These are phyloP conservation scores for Drosophila subsilvestris DNA, from an alignment of 2,888 invertebrate species.

Conservation along the genomic window DNA sequence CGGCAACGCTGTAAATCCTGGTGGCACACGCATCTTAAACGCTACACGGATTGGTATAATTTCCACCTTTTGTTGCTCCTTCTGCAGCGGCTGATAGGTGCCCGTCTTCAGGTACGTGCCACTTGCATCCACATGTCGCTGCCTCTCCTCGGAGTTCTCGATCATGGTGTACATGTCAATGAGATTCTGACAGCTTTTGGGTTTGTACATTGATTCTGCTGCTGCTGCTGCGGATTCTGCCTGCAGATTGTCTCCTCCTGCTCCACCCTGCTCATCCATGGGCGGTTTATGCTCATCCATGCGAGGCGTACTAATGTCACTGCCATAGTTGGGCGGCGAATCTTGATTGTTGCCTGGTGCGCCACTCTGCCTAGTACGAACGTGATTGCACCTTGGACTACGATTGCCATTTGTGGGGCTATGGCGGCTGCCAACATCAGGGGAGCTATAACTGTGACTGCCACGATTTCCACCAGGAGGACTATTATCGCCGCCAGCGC, in stretches of 20 bases:
- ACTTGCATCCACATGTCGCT: conserved; percentile 77
- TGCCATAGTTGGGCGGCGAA: no score
- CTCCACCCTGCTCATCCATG: not conserved
- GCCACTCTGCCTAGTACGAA: no score
- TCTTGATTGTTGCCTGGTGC: no score
- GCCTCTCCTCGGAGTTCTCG: conserved; percentile 82
- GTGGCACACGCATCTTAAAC: not conserved
- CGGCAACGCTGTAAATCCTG: no score
- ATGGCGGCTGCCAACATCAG: not conserved
- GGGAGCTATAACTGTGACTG: not conserved
- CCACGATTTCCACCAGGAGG: not conserved
- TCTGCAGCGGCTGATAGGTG: conserved; percentile 82
- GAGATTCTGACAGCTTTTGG: conserved; percentile 21
- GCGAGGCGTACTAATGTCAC: no score
- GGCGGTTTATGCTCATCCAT: no score
- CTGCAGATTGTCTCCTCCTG: conserved; percentile 19
- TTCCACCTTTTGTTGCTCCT: conserved; percentile 50
- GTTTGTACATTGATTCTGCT: no score
- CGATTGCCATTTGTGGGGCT: not conserved
- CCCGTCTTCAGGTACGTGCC: conserved; percentile 84
- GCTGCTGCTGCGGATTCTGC: not conserved
- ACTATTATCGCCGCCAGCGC: not conserved
- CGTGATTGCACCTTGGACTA: not conserved
- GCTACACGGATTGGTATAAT: not conserved
- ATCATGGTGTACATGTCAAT: conserved; percentile 82